Evolutionary conservation across 2,797 vertebrate genomes (phyloP), one percentile per base, ranked within the genome.

Genomic region (Sebastes hubbsi): DNA sequence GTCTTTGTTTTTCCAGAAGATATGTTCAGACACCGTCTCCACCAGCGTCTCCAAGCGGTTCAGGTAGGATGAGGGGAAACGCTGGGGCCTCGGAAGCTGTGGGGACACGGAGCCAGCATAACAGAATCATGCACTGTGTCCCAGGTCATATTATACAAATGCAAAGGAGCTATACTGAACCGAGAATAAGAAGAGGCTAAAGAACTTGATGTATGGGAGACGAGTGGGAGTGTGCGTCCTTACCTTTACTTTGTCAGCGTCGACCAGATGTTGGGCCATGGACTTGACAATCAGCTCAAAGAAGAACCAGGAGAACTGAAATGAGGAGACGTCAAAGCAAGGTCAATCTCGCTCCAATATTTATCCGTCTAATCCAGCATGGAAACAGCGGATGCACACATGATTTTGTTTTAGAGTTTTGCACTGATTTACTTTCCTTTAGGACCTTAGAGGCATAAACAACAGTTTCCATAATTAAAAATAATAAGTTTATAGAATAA

Each of bases 271-370:
- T 81, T 99, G 99, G 9, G 97, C 98, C 98, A 99, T 97, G 78
- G 99, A 99, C 91, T 99, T 99, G 80, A 97, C 92, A 64, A 98
- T 97, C 88, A 99, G 95, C 85, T 97, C 96, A 91, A 99, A 97
- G 95, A 99, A 99, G 96, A 99, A 99, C 97, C 98, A 99, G 78
- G 97, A 99, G 90, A 98, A 98, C 99, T 99, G 92, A 86, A 89
- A 83, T 7, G 56, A 68, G 6, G 29, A 80, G 49, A 80, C 7
- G 72, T 30, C 52, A 72, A 74, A 80, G 32, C 8, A 46, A 66
- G 24, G 29, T 76, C 38, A 80, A 3, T 30, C 10, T 20, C n/a
- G 6, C 29, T 29, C 11, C 4, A 32, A 8, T n/a, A 72, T 56
- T 56, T 27, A 58, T 56, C 27, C 18, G 1, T 20, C 9, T 54